Conservation (phyloP, 1,140 invertebrate genomes). For the Tenebrio molitor region DNA sequence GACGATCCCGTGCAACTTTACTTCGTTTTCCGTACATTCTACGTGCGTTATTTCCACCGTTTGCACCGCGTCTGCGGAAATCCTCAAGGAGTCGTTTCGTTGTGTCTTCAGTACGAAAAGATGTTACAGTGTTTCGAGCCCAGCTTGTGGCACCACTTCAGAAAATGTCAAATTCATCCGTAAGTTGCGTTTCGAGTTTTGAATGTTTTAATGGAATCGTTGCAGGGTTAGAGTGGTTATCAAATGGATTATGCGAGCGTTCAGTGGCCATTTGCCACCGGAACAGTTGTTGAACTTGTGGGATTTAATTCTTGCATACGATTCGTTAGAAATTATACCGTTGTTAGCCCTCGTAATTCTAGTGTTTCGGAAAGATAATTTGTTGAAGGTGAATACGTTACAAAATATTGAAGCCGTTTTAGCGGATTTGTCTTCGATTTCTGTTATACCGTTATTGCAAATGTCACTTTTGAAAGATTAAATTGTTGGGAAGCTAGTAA, state of each 20-base stretch:
- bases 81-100: slow-evolving; percentile 86
- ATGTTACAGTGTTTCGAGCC: slow-evolving; percentile 93
- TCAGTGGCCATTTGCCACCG: slow-evolving; percentile 92
- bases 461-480: slow-evolving; percentile 73
- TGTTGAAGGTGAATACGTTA: slow-evolving; percentile 89
- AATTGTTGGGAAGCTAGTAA: background rate
- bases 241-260: slow-evolving; percentile 96
- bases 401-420: slow-evolving; percentile 91
- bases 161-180: slow-evolving; percentile 90
- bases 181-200: slow-evolving; percentile 71
- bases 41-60: slow-evolving; percentile 91
- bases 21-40: slow-evolving; percentile 92
- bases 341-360: slow-evolving; percentile 90
- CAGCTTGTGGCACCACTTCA: slow-evolving; percentile 90
- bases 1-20: slow-evolving; percentile 90
- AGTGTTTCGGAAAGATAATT: slow-evolving; percentile 92
- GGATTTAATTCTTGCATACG: slow-evolving; percentile 91
- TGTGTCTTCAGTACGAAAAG: slow-evolving; percentile 90
- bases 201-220: slow-evolving; percentile 19
- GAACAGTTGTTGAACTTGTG: slow-evolving; percentile 93
- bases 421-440: slow-evolving; percentile 90
- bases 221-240: slow-evolving; percentile 89
- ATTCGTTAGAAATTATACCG: slow-evolving; percentile 90
- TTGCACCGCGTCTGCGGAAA: slow-evolving; percentile 93
- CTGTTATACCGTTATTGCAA: slow-evolving; percentile 88